Percentiles rank a stretch among this genome's conserved stretches.
Evolutionary conservation across 2,888 invertebrate species (phyloP).

Genomic region (Agapostemon virescens): DNA sequence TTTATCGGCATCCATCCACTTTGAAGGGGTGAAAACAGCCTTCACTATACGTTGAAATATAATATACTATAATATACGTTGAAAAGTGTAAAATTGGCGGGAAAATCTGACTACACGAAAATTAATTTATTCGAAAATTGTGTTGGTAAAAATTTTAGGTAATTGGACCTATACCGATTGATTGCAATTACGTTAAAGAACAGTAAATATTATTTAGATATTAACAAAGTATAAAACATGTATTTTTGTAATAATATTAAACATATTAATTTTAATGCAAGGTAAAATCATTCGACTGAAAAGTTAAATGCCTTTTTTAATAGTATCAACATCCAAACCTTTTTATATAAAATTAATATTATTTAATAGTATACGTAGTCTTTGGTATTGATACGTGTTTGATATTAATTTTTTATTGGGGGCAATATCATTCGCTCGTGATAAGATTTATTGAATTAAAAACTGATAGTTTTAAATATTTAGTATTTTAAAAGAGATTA

Average conservation of each 20-base stretch:
- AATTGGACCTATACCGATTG: background rate
- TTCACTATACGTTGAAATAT: too few species aligned
- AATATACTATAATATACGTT: background rate
- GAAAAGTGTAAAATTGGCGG: background rate
- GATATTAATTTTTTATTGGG: too few species aligned
- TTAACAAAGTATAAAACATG: background rate
- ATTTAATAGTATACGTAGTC: background rate
- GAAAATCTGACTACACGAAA: background rate
- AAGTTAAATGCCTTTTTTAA: background rate
- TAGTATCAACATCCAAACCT: background rate
- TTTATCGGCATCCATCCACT: too few species aligned
- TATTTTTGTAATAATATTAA: background rate
- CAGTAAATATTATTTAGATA: background rate
- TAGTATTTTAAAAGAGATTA: too few species aligned
- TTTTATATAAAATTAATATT: background rate
- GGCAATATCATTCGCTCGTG: background rate
- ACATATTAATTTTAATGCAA: background rate
- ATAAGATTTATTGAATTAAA: background rate
- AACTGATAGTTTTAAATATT: background rate
- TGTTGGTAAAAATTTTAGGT: background rate
- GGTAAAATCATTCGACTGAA: background rate
- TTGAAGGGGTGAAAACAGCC: too few species aligned
- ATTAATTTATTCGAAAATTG: background rate
- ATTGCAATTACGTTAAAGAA: background rate
- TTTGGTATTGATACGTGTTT: too few species aligned